These are phyloP conservation scores for Sparidentex hasta DNA, from an alignment of 2,797 vertebrate genomes.

Conservation along the genomic window DNA sequence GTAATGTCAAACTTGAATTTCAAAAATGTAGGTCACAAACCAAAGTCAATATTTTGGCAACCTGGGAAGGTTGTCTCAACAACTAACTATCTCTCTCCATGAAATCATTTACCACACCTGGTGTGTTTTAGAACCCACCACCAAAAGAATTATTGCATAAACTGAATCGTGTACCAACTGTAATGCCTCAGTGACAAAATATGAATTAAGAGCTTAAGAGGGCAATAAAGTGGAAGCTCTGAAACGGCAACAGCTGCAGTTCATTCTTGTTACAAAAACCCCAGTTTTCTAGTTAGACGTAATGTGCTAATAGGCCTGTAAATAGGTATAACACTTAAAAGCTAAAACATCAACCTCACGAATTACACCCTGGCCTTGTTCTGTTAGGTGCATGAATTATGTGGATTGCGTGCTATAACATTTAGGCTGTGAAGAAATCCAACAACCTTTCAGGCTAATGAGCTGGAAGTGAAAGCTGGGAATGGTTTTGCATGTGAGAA, in stretches of 20 bases:
- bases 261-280: neutral
- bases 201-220: neutral
- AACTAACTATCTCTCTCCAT: no score
- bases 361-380: neutral
- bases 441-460: neutral
- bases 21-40: no score
- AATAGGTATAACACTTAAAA: neutral
- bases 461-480: neutral
- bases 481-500: neutral
- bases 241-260: slow-evolving; percentile 6
- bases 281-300: neutral
- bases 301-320: neutral
- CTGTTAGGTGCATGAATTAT: neutral
- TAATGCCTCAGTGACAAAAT: neutral
- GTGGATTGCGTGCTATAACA: neutral
- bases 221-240: neutral
- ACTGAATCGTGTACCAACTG: neutral
- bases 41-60: no score
- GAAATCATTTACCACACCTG: no score
- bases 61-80: no score
- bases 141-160: no score
- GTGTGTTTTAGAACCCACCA: no score
- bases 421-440: neutral
- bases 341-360: no score
- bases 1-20: no score